Percentiles rank a stretch among this genome's conserved stretches.
These are phyloP conservation scores for Onychostoma macrolepis DNA, from an alignment of 2,113 vertebrate genomes.

Conservation along the genomic window DNA sequence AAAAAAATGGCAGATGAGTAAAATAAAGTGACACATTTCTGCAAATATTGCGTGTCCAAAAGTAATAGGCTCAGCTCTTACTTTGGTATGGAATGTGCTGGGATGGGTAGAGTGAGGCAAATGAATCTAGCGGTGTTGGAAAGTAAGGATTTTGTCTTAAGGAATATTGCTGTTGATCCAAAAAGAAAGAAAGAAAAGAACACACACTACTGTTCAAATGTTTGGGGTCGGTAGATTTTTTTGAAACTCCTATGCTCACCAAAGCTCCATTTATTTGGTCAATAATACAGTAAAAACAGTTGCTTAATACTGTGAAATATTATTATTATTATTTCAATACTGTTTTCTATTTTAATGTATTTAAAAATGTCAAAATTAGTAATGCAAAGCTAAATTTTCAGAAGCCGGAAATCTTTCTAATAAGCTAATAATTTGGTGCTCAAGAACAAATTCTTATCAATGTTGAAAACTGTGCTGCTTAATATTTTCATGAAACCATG, in stretches of 20 bases:
- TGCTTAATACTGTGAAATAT: not conserved
- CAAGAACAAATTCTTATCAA: not conserved
- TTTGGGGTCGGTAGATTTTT: not conserved
- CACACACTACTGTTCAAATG: not conserved
- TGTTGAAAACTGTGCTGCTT: not conserved
- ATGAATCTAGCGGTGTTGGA: slow-evolving; percentile 52
- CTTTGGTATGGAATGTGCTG: slow-evolving; percentile 28
- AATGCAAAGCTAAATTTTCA: not conserved
- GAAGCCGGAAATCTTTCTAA: not conserved
- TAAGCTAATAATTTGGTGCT: not conserved
- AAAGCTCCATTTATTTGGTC: not conserved
- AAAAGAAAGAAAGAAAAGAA: not conserved
- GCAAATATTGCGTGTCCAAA: not conserved
- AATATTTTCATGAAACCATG: no score
- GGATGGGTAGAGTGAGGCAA: not conserved
- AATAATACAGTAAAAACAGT: not conserved
- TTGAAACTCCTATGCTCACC: not conserved
- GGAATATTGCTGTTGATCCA: slow-evolving; percentile 67
- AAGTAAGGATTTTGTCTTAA: not conserved
- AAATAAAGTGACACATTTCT: not conserved
- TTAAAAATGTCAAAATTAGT: not conserved
- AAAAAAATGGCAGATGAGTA: not conserved
- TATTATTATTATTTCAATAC: no score
- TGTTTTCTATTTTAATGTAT: not conserved
- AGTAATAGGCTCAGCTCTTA: not conserved